phyloP scores from a whole-genome alignment of 2,888 invertebrate species.

The Allolobophora icterica region DNA sequence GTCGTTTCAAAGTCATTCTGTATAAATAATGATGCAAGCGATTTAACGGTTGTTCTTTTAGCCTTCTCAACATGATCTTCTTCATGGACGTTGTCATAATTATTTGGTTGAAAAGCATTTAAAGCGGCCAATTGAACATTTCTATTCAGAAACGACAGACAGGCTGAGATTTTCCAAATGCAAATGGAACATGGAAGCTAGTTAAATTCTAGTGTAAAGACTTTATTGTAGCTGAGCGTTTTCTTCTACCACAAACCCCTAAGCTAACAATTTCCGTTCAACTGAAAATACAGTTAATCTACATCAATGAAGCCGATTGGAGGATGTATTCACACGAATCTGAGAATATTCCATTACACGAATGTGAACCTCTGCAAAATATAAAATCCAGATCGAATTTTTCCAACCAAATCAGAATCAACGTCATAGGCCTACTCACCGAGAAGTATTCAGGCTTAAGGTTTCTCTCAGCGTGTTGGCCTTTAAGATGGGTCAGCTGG shows the following conservation, averaged over 20 bases:
- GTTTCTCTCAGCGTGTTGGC: slow-evolving; percentile 33
- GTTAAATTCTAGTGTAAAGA: too few species aligned
- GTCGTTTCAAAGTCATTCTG: too few species aligned
- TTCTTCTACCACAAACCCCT: too few species aligned
- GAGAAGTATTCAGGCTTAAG: slow-evolving; percentile 31
- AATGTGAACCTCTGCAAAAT: background rate
- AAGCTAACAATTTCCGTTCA: background rate
- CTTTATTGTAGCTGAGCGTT: too few species aligned
- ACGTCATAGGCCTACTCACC: slow-evolving; percentile 30
- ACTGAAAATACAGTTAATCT: background rate
- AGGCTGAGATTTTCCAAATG: too few species aligned
- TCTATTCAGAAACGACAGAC: background rate
- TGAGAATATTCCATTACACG: too few species aligned
- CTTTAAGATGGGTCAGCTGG: slow-evolving; percentile 30
- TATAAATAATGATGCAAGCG: too few species aligned
- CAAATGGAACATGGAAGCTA: too few species aligned
- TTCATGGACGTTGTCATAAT: background rate
- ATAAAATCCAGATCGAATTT: too few species aligned
- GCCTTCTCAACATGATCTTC: too few species aligned
- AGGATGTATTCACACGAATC: background rate
- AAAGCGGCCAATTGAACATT: background rate
- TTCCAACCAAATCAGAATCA: too few species aligned
- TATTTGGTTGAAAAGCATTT: background rate
- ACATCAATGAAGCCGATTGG: background rate
- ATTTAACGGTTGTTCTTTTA: too few species aligned